Conservation (phyloP, 1,140 invertebrate species). For the Leucophenga varia region DNA sequence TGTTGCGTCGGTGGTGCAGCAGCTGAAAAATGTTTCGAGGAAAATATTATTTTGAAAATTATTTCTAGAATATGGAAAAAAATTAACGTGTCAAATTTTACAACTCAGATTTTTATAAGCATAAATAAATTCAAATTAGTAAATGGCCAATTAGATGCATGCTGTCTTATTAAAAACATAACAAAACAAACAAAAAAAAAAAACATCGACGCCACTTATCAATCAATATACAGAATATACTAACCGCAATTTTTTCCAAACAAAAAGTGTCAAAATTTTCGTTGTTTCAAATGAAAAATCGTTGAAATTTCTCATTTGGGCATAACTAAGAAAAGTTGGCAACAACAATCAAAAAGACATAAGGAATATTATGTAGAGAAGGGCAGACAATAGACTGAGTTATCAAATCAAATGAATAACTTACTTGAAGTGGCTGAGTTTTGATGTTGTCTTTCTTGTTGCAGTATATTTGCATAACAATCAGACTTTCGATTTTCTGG, state of each 20-base stretch:
- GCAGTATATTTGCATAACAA: conserved; percentile 45
- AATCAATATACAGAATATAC: conserved; percentile 28
- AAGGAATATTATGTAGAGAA: conserved; percentile 23
- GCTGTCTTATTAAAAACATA: no score
- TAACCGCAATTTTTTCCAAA: conserved; percentile 52
- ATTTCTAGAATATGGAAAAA: no score
- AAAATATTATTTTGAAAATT: not conserved
- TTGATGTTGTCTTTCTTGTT: conserved; percentile 43
- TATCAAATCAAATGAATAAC: conserved; percentile 9
- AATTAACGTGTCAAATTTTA: no score
- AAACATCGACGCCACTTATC: no score
- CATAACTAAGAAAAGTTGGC: conserved; percentile 34
- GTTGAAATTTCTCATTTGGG: conserved; percentile 49
- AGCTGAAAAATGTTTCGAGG: conserved; percentile 2
- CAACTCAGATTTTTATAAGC: no score
- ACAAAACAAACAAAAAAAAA: conserved; percentile 5
- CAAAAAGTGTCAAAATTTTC: conserved; percentile 46
- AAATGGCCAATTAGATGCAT: not conserved
- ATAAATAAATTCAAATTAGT: conserved; percentile 11
- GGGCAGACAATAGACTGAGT: conserved; percentile 20
- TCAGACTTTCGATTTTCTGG: conserved; percentile 56
- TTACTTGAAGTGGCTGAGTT: not conserved
- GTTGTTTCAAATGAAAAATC: conserved; percentile 34
- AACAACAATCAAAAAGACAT: conserved; percentile 18
- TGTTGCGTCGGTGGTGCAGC: conserved; percentile 1